Evolutionary conservation across 2,113 vertebrate genomes (phyloP).

Genomic region (human (Homo sapiens)): DNA sequence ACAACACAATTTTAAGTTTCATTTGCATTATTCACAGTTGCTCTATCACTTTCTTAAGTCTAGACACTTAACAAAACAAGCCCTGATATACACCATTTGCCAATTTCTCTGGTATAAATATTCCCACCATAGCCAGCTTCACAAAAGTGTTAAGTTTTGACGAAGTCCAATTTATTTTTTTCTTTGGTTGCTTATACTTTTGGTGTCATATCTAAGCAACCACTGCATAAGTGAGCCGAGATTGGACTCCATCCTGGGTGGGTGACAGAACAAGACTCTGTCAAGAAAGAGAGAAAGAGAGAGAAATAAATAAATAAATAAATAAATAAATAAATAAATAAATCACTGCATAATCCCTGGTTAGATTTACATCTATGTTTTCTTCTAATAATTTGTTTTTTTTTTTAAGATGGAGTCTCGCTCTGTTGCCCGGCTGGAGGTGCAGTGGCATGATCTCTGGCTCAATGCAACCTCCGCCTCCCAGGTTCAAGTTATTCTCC

Average conservation of each 20-base stretch:
- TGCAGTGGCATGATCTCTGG: no score
- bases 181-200: slow-evolving; percentile 8
- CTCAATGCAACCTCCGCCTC: no score
- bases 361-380: neutral
- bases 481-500: no score
- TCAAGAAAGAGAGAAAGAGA: no score
- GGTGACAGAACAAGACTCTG: no score
- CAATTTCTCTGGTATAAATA: neutral
- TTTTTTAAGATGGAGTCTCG: no score
- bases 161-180: slow-evolving; percentile 2
- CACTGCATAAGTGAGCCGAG: neutral
- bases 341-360: no score
- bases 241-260: no score
- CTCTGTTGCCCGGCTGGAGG: no score
- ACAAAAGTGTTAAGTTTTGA: slow-evolving; percentile 5
- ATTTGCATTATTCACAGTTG: slow-evolving; percentile 38
- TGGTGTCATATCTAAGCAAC: neutral
- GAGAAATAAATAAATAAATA: no score
- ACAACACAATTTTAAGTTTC: slow-evolving; percentile 33
- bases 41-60: slow-evolving; percentile 3
- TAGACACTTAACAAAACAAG: slow-evolving; percentile 13
- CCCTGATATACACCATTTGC: neutral
- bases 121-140: neutral
- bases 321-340: no score
- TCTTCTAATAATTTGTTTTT: neutral